Evolutionary conservation across 2,797 vertebrate genomes (phyloP), one percentile per base, ranked within the genome.

Genomic region (Notolepis coatsorum): DNA sequence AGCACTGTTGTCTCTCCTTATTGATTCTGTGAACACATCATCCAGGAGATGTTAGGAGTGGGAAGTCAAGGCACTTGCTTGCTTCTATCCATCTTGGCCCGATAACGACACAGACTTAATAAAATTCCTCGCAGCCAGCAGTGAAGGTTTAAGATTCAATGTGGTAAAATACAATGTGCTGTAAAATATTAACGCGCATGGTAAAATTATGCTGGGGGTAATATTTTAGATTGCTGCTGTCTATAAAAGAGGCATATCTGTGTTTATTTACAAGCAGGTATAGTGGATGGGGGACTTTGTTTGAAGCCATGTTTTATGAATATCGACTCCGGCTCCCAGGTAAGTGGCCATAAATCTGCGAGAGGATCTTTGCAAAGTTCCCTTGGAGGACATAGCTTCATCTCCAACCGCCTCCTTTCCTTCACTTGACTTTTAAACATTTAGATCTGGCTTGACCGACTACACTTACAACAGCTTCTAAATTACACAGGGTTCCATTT

Each of bases 191-290:
- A 92, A 93, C 90, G 89, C 52, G 74, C 53, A 87, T 73, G 85
- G 82, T 94, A 92, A 92, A 93, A 93, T 90, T 90, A 92, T 88
- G 89, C 89, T 88, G 85, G 86, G 81, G 88, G 86, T 91, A 92
- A 93, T 93, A 92, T 92, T 93, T 93, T 91, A 91, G 87, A 93
- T 92, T 91, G 90, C 81, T 64, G 84, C 84, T 90, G 89, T 93
- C 93, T 92, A 90, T 93, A 91, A 93, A 93, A 90, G 75, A 88
- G 84, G 83, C 83, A 80, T 90, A 93, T 93, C 87, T 88, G 75
- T 89, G 88, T 92, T 92, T 91, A 92, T 94, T 93, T 93, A 93
- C 91, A 91, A 90, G 93, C 88, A 66, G 61, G 72, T 75, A 79
- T 84, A 69, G 85, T 82, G 76, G 78, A 89, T 82, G 85, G 82